Evolutionary conservation across 2,797 vertebrate genomes (phyloP).

Genomic region (Austrolebias charrua): DNA sequence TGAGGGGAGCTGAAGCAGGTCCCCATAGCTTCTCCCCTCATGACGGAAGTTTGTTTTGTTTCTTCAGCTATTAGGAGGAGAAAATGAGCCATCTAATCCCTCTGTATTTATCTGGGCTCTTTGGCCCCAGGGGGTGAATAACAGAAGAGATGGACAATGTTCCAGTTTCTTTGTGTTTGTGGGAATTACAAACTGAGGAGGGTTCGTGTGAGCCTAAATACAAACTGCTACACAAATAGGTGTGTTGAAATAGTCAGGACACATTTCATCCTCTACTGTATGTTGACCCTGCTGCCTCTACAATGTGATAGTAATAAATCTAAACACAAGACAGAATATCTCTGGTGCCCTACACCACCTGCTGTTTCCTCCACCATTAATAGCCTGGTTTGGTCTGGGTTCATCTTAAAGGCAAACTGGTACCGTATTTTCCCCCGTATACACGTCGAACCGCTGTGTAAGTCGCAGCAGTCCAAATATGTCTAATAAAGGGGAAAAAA

Average conservation of each 20-base stretch:
- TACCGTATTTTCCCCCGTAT: too few species aligned
- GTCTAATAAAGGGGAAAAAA: too few species aligned
- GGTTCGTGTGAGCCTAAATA: conserved; percentile 35
- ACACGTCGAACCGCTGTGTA: too few species aligned
- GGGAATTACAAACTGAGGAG: conserved; percentile 1
- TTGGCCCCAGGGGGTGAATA: conserved; percentile 49
- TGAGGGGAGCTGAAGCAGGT: conserved; percentile 50
- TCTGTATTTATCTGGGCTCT: conserved; percentile 49
- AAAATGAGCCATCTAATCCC: conserved; percentile 75
- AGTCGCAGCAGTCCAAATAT: too few species aligned
- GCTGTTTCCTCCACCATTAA: conserved; percentile 40
- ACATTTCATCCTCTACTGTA: conserved; percentile 32
- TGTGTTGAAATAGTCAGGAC: conserved; percentile 60
- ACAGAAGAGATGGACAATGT: conserved; percentile 27
- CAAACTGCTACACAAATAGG: conserved; percentile 43
- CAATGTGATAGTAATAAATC: conserved; percentile 63
- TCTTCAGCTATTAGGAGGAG: conserved; percentile 64
- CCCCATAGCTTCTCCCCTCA: conserved; percentile 39
- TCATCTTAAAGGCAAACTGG: too few species aligned
- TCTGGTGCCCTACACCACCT: conserved; percentile 36
- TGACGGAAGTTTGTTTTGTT: conserved; percentile 72
- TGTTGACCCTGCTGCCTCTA: conserved; percentile 17
- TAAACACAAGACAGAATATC: conserved; percentile 29
- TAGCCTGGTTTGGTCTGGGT: conserved; percentile 21
- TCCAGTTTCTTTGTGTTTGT: conserved; percentile 39